Base-by-base conservation (phyloP, 2,888 invertebrate species). In the Amblyjoppa proteus region DNA sequence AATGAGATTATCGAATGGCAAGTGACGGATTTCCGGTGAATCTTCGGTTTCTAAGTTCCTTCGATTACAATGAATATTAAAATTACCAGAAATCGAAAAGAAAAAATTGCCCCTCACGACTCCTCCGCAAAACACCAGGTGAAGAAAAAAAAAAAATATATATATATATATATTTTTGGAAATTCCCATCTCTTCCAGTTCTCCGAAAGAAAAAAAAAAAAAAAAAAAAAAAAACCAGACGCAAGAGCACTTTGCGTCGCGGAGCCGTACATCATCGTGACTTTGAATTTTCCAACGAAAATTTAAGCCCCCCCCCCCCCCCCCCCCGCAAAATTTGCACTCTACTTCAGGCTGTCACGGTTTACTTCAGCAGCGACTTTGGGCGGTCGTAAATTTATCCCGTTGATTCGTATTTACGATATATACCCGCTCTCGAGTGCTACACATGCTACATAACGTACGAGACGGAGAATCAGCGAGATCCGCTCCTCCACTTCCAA, bases 401-500 rank as follows among this genome's bases (percentile, higher is more conserved):
- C 53, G 38, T 31, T 58, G 34, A 58, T 20, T 31, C 28, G 25
- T 64, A n/a, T 53, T n/a, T 79, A 66, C 53, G 49, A 61, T 75
- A 61, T 81, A 70, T 70, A 64, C 64, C 41, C 68, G 56, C 53
- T 45, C 61, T 70, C 56, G 74, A 75, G 71, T 73, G 73, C 25
- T 79, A 77, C 80, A 85, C 68, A 51, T 71, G 76, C 68, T 66
- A 77, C 80, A 69, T 80, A 80, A 85, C 71, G 58, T 83, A 80
- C 76, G 83, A 76, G 66, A 51, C 51, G 79, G 80, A 74, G 77
- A 84, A 81, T 84, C 78, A 78, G 80, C 81, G 74, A 82, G 71
- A 66, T 78, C 51, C 51, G 75, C 75, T 25, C 68, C 79, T 75
- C 66, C 75, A n/a, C 11, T 78, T 78, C 58, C 81, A 58, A 76